Percentiles rank a stretch among this genome's conserved stretches.
Evolutionary conservation across 2,888 invertebrate genomes (phyloP).

Genomic region (Flexamia atlantica): DNA sequence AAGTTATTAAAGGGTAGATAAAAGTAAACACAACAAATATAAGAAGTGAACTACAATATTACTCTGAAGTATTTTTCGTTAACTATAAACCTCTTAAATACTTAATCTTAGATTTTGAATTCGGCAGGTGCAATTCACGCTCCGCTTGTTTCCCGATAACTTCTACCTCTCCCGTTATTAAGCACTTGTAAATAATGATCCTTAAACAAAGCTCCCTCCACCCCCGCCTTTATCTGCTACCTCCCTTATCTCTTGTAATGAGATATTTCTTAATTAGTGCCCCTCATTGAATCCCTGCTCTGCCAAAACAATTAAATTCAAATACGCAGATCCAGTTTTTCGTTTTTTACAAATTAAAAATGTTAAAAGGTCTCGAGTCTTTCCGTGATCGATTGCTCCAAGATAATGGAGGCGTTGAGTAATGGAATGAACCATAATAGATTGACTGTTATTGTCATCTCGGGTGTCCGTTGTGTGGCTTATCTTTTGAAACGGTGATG

Average conservation of each 20-base stretch:
- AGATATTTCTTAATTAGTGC: conserved; percentile 1
- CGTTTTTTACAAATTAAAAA: background rate
- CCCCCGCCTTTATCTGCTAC: background rate
- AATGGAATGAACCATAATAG: background rate
- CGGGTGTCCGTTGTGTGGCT: background rate
- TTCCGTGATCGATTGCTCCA: background rate
- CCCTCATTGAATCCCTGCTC: background rate
- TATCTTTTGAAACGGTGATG: background rate
- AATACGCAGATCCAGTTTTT: background rate
- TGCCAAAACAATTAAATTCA: background rate
- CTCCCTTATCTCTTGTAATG: conserved; percentile 1
- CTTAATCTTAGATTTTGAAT: no score
- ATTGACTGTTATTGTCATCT: conserved; percentile 3
- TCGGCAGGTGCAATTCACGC: background rate
- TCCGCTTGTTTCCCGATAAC: conserved; percentile 13
- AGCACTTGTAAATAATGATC: conserved; percentile 13
- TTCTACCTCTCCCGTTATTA: conserved; percentile 17
- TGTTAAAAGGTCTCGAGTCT: background rate
- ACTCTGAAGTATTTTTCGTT: no score
- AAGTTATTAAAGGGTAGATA: no score
- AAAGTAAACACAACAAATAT: no score
- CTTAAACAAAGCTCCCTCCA: conserved; percentile 29
- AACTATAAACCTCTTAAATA: no score
- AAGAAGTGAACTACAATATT: no score
- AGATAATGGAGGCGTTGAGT: background rate